Evolutionary conservation across 2,888 invertebrate genomes (phyloP).

Genomic region (Hetaerina titia): DNA sequence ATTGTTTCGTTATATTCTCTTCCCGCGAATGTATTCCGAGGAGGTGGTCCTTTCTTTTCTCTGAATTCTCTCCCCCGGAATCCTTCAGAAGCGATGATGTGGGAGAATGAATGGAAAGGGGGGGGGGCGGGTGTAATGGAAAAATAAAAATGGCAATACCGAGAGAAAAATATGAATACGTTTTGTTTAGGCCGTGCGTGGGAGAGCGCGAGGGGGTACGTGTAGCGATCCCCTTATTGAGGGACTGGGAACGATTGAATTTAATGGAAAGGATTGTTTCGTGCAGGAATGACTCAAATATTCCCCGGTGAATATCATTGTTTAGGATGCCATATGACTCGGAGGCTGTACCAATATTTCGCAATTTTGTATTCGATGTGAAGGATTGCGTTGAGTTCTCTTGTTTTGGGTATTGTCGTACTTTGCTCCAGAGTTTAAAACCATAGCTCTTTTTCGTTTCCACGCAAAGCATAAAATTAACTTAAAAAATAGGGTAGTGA

Average conservation of each 20-base stretch:
- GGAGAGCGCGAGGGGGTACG: too few species aligned
- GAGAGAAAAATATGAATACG: conserved; percentile 20
- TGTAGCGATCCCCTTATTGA: neutral
- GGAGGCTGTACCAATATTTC: neutral
- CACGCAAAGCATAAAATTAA: too few species aligned
- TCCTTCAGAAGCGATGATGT: conserved; percentile 46
- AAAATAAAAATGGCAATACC: conserved; percentile 27
- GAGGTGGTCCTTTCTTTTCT: neutral
- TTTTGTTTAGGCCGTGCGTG: neutral
- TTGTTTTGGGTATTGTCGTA: too few species aligned
- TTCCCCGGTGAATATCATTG: neutral
- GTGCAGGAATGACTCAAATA: neutral
- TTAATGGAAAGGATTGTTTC: conserved; percentile 9
- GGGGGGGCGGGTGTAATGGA: neutral
- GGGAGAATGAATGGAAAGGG: conserved; percentile 39
- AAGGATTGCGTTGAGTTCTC: too few species aligned
- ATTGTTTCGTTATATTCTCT: conserved; percentile 57
- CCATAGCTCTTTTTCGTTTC: too few species aligned
- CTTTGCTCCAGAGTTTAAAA: too few species aligned
- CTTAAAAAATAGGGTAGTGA: too few species aligned
- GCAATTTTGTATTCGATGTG: neutral
- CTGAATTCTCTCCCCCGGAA: neutral
- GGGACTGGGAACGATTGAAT: neutral
- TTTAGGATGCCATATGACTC: neutral
- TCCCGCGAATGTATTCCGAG: conserved; percentile 12